Conservation (phyloP, 2,113 vertebrate genomes). For the Brachirus orientalis region DNA sequence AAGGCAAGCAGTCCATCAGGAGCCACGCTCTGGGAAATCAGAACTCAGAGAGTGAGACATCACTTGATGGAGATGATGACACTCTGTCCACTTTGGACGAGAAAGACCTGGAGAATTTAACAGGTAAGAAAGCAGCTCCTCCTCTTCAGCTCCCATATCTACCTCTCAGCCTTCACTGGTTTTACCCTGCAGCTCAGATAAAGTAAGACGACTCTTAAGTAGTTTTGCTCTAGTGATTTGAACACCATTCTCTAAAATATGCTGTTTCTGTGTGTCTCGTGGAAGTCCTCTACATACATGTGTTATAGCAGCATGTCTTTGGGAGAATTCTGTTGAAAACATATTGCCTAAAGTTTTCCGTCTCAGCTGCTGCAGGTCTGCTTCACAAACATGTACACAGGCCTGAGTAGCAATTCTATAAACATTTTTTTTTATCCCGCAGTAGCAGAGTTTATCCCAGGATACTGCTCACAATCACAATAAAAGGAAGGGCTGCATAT, state of each 20-base stretch:
- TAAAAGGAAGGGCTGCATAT: conserved; percentile 15
- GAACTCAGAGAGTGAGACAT: conserved; percentile 90
- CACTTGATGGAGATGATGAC: conserved; percentile 93
- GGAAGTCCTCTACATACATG: conserved; percentile 1
- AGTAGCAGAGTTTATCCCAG: conserved; percentile 43
- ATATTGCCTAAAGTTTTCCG: conserved; percentile 23
- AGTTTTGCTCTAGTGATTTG: too few relatives aligned
- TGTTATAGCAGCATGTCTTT: conserved; percentile 24
- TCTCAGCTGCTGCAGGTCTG: conserved; percentile 30
- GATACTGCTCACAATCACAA: conserved; percentile 24
- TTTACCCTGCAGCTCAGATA: too few relatives aligned
- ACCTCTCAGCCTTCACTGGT: neutral
- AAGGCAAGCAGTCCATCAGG: conserved; percentile 95
- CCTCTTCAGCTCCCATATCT: neutral
- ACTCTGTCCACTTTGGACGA: conserved; percentile 94
- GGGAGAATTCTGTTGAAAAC: conserved; percentile 13
- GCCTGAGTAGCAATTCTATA: conserved; percentile 43
- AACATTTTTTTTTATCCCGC: conserved; percentile 35
- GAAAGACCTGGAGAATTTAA: conserved; percentile 94
- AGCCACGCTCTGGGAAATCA: conserved; percentile 92
- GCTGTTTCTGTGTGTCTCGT: too few relatives aligned
- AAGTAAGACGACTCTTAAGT: too few relatives aligned
- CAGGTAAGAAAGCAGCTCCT: conserved; percentile 83
- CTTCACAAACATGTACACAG: conserved; percentile 28
- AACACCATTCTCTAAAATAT: too few relatives aligned